Percentiles rank a stretch among this genome's conserved stretches.
Conservation (phyloP, 1,140 invertebrate genomes). For the Cotesia vestalis region DNA sequence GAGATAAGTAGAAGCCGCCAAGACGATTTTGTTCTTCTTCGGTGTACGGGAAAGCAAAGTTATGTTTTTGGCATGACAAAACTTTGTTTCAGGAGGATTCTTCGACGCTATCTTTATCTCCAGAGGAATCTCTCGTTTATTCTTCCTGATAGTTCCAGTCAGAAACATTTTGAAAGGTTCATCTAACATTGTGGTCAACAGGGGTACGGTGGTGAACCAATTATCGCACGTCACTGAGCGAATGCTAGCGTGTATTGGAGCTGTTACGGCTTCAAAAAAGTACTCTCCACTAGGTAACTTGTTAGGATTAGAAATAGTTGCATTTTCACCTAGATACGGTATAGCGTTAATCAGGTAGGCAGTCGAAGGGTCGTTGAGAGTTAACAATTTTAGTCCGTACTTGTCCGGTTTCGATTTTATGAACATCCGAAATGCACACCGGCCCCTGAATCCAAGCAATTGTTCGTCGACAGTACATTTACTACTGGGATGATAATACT, state of each 20-base stretch:
- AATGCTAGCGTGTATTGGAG: neutral
- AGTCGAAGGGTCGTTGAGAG: neutral
- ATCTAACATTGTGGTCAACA: slow-evolving; percentile 44
- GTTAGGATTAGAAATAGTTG: neutral
- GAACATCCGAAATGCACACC: neutral
- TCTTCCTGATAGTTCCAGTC: slow-evolving; percentile 52
- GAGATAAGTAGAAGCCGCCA: slow-evolving; percentile 45
- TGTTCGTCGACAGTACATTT: neutral
- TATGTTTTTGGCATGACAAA: slow-evolving; percentile 36
- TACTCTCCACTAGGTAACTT: neutral
- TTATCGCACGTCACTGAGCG: slow-evolving; percentile 48
- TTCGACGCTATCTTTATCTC: slow-evolving; percentile 37
- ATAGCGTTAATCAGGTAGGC: neutral
- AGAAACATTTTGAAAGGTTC: slow-evolving; percentile 42
- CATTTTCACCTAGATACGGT: neutral
- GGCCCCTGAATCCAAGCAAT: neutral
- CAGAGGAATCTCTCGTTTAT: slow-evolving; percentile 48
- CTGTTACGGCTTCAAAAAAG: neutral
- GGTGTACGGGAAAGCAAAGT: slow-evolving; percentile 46
- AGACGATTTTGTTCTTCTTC: slow-evolving; percentile 51
- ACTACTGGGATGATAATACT: neutral
- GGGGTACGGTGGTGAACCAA: slow-evolving; percentile 51
- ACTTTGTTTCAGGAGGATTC: neutral
- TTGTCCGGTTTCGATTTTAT: neutral
- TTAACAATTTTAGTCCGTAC: neutral